phyloP scores from a whole-genome alignment of 1,140 invertebrate genomes.

The Drosophila sp. region DNA sequence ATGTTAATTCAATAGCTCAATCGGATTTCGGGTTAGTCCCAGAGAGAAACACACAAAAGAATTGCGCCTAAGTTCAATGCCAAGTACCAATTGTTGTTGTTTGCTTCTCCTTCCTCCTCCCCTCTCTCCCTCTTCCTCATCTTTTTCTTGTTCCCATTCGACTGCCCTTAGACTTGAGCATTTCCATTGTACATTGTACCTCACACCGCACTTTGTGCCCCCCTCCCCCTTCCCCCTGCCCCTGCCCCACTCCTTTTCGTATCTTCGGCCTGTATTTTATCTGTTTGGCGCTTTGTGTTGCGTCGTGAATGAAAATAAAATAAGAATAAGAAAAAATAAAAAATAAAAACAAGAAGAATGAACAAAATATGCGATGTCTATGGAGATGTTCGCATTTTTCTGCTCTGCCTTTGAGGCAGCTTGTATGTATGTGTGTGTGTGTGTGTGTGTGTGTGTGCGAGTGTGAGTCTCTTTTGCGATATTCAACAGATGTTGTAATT shows the following conservation, averaged over 20 bases:
- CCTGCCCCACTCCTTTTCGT: conserved; percentile 3
- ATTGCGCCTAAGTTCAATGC: conserved; percentile 73
- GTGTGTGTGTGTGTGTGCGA: conserved; percentile 13
- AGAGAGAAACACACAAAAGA: conserved; percentile 49
- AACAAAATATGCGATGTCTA: conserved; percentile 42
- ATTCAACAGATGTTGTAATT: conserved; percentile 84
- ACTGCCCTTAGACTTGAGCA: conserved; percentile 54
- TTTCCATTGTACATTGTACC: conserved; percentile 42
- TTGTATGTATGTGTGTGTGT: conserved; percentile 10
- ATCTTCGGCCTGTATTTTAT: conserved; percentile 53
- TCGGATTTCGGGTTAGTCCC: conserved; percentile 50
- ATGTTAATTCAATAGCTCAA: conserved; percentile 82
- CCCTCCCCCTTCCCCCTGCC: too few relatives aligned
- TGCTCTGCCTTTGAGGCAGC: too few relatives aligned
- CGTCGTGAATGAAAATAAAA: conserved; percentile 40
- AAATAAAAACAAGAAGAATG: conserved; percentile 22
- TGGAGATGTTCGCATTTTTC: conserved; percentile 47
- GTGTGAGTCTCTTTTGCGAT: conserved; percentile 61
- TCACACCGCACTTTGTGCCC: conserved; percentile 23
- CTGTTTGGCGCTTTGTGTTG: conserved; percentile 67
- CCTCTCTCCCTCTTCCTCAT: not conserved
- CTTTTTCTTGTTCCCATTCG: conserved; percentile 21
- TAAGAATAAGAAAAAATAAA: conserved; percentile 30
- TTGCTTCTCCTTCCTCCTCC: conserved; percentile 4
- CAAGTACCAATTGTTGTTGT: conserved; percentile 54